Conservation (phyloP, 64 coral and sea anemone genomes). For the Trachythela sp. region DNA sequence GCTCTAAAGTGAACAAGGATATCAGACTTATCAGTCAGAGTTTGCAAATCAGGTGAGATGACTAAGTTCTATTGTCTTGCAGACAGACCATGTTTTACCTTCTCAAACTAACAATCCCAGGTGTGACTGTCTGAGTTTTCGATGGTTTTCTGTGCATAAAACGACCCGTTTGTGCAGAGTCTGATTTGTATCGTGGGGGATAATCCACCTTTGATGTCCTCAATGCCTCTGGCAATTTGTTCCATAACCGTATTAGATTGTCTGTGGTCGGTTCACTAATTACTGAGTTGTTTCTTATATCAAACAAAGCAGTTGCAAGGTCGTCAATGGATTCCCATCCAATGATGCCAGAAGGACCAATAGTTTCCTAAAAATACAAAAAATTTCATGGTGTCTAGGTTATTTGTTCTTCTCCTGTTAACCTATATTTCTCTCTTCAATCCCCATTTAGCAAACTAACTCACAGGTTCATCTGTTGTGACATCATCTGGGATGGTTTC, state of each 20-base stretch:
- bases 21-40: background rate
- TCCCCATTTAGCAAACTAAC: conserved; percentile 14
- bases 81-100: background rate
- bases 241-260: conserved; percentile 33
- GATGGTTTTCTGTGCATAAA: background rate
- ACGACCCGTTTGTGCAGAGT: conserved; percentile 8
- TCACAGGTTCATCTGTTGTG: background rate
- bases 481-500: background rate
- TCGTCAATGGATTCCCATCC: conserved; percentile 7
- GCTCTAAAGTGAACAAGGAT: background rate
- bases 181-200: conserved; percentile 29
- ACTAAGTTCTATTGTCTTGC: background rate
- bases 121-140: conserved; percentile 31
- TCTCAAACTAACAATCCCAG: conserved; percentile 25
- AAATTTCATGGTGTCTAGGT: background rate
- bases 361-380: conserved; percentile 2
- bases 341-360: conserved; percentile 19
- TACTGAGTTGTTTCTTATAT: background rate
- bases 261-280: background rate
- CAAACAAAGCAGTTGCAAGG: conserved; percentile 6
- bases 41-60: background rate
- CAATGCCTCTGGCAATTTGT: conserved; percentile 1
- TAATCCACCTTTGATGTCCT: conserved; percentile 24
- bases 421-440: background rate
- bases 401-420: no score